A percentile compares a stretch with the other conserved stretches of the same genome.
Conservation (phyloP, 2,888 invertebrate genomes). For the Cistogaster globosa region DNA sequence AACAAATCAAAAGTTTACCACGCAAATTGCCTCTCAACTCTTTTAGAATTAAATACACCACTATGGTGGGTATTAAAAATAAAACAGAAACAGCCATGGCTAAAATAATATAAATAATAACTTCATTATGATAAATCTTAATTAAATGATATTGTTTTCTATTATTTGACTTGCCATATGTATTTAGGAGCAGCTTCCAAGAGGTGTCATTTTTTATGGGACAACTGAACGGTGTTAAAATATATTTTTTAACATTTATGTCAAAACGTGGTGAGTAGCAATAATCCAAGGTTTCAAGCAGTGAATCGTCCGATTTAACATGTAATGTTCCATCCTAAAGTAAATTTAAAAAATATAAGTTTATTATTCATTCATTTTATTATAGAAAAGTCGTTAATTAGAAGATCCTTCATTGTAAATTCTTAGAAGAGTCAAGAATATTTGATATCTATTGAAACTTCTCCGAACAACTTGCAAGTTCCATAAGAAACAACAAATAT, state of each 20-base stretch:
- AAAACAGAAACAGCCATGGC: slow-evolving; percentile 88
- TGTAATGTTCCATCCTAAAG: slow-evolving; percentile 49
- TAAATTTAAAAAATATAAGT: not conserved
- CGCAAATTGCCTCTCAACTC: slow-evolving; percentile 87
- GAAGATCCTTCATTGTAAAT: too few relatives aligned
- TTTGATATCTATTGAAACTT: too few relatives aligned
- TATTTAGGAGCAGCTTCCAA: slow-evolving; percentile 39
- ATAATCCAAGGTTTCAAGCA: slow-evolving; percentile 57
- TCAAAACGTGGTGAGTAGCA: slow-evolving; percentile 63
- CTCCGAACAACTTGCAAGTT: too few relatives aligned
- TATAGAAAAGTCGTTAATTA: not conserved
- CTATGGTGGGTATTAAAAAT: slow-evolving; percentile 87
- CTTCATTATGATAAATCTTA: not conserved
- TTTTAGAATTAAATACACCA: slow-evolving; percentile 87
- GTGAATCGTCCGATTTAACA: slow-evolving; percentile 7
- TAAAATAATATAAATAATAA: slow-evolving; percentile 75
- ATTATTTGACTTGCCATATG: slow-evolving; percentile 44
- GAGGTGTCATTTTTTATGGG: slow-evolving; percentile 27
- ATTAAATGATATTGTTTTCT: not conserved
- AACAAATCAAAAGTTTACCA: slow-evolving; percentile 89
- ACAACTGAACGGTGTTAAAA: slow-evolving; percentile 70
- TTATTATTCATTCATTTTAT: not conserved
- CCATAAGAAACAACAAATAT: too few relatives aligned
- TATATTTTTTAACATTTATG: slow-evolving; percentile 14
- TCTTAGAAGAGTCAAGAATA: too few relatives aligned